Evolutionary conservation across 2,888 invertebrate species (phyloP), one percentile per base, ranked within the genome.

Genomic region (Rhagium mordax): DNA sequence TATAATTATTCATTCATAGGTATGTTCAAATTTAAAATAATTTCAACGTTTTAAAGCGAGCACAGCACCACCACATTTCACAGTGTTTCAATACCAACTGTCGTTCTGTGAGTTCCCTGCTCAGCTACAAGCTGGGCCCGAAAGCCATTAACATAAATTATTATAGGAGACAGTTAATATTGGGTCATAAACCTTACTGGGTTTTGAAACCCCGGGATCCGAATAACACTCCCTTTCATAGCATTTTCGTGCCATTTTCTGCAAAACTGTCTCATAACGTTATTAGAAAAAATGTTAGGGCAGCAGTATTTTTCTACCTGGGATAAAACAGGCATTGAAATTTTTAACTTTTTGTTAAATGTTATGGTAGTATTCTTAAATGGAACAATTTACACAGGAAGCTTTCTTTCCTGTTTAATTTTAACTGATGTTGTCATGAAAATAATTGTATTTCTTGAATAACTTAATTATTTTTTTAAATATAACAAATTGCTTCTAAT

Each of bases 141-240:
- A 82, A 84, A 84, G 84, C 88, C 87, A 88, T 88, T 88, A 88
- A 87, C 88, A 88, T 88, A 88, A 90, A 91, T 91, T 91, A 90
- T 90, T 89, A 89, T 89, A 88, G 89, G 89, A 89, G 90, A 91
- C 90, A 90, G 90, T 90, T 88, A 88, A 88, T 88, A 88, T 87
- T 88, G 86, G 87, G 88, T 87, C 88, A 87, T 88, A 88, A 88
- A 88, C 87, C 84, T 86, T 85, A 79, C 82, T 78, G 81, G 78
- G 79, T 78, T 78, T 75, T 78, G 71, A 75, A 80, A 78, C 76
- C 75, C 74, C 70, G 75, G 81, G 82, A 78, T 74, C 65, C 62
- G 70, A 77, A 74, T 73, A 68, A 61, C 73, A 68, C 71, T 74
- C 77, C 73, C 72, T 76, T 78, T 72, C 70, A 62, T 18, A 48